Conservation (phyloP, 2,888 invertebrate species). For the Caradrina clavipalpis region DNA sequence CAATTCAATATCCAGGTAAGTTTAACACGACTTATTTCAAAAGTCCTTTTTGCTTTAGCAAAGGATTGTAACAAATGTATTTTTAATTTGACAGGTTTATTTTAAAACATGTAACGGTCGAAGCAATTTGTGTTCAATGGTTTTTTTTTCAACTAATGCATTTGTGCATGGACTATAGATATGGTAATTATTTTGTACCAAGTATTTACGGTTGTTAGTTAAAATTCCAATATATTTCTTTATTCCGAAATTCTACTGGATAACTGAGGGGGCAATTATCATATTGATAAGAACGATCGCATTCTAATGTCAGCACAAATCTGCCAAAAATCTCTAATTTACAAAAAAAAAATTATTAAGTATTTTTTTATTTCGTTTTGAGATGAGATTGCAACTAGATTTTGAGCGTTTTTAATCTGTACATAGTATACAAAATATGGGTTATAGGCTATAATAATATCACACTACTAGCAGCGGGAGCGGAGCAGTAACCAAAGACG, state of each 20-base stretch:
- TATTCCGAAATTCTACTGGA: background rate
- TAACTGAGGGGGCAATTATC: no score
- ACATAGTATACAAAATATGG: no score
- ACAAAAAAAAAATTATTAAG: no score
- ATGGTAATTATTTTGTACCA: background rate
- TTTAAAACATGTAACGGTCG: constrained; percentile 30
- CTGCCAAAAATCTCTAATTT: no score
- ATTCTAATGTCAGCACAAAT: no score
- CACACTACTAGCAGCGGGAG: no score
- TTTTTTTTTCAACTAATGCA: constrained; percentile 8
- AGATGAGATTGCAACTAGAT: no score
- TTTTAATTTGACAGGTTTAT: constrained; percentile 32
- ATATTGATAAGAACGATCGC: no score
- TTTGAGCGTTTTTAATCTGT: no score
- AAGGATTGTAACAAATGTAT: constrained; percentile 1
- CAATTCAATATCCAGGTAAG: constrained; percentile 52
- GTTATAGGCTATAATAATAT: no score
- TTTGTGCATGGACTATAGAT: background rate
- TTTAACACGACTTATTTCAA: constrained; percentile 41
- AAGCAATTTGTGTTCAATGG: constrained; percentile 5
- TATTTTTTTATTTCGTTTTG: no score
- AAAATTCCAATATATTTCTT: background rate
- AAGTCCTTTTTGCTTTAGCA: constrained; percentile 7
- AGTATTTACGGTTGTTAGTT: background rate
- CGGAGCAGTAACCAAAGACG: no score